Evolutionary conservation across 2,797 vertebrate species (phyloP), one percentile per base, ranked within the genome.

Genomic region (Fringilla coelebs): DNA sequence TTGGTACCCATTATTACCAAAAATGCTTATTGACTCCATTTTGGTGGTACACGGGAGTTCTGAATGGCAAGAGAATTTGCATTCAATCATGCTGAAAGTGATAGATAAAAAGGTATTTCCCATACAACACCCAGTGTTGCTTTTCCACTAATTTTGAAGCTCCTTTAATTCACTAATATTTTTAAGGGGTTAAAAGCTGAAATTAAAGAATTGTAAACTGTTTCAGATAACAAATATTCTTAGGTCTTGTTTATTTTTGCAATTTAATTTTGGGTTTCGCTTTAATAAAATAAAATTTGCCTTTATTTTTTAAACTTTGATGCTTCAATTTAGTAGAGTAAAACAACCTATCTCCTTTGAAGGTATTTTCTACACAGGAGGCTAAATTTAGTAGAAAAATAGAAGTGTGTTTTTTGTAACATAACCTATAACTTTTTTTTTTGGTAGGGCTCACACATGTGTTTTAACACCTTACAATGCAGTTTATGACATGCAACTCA

Each of bases 371-470:
- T 68, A 4, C 28, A 11, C 6, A 63, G 61, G 48, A 45, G 24
- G 18, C 24, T 76, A 55, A 63, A 60, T 51, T 79, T 51, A 17
- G 7, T 48, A 65, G 13, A 60, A 48, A 91, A 72, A 63, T 7
- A 22, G 43, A 24, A 68, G 58, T 52, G 6, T 25, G 2, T 6
- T 70, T 5, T 7, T 51, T 36, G 18, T 46, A 51, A 17, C 0
- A 26, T 32, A 63, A 62, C 3, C 66, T 78, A 25, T 3, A 26
- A 9, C 2, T 32, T 74, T 11, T 3, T 36, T 34, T 81, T 85
- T 82, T 51, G 9, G 4, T 43, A 48, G 73, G 20, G 7, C 1
- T 48, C 43, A 2, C 9, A 48, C 1, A 0, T 17, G 3, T 66
- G 15, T 79, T 88, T 54, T 48, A 57, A 48, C 22, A 52, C 10